Evolutionary conservation across 2,113 vertebrate species (phyloP).

Genomic region (Polypterus bichir): DNA sequence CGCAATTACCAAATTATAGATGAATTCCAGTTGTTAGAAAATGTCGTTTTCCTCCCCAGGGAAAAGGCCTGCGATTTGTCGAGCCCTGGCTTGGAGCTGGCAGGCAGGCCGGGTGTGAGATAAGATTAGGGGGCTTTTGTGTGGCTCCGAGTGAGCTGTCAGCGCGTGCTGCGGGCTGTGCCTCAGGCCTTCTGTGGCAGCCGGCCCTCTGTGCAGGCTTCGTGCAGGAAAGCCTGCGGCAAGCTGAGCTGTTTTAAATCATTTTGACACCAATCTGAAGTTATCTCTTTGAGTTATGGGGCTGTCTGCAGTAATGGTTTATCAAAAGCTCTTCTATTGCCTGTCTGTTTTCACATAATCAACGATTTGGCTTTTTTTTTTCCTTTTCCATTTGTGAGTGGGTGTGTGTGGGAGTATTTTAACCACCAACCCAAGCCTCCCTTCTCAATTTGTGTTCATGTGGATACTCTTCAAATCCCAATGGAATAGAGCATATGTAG

Average conservation of each 20-base stretch:
- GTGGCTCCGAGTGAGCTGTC: slow-evolving; percentile 19
- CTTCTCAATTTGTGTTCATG: too few species aligned
- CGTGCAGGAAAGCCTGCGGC: neutral
- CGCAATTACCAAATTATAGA: slow-evolving; percentile 21
- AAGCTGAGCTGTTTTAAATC: slow-evolving; percentile 25
- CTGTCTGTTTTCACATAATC: slow-evolving; percentile 1
- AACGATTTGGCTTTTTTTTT: neutral
- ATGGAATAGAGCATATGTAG: too few species aligned
- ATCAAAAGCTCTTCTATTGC: slow-evolving; percentile 24
- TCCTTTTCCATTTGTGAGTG: neutral
- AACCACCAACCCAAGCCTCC: too few species aligned
- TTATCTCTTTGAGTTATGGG: slow-evolving; percentile 43
- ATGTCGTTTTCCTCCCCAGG: slow-evolving; percentile 26
- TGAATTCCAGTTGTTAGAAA: slow-evolving; percentile 23
- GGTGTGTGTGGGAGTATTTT: too few species aligned
- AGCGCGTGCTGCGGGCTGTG: neutral
- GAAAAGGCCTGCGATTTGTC: slow-evolving; percentile 28
- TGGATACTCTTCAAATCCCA: too few species aligned
- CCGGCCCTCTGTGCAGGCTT: neutral
- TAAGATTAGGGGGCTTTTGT: slow-evolving; percentile 15
- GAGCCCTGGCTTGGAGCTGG: slow-evolving; percentile 14
- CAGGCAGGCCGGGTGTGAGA: slow-evolving; percentile 15
- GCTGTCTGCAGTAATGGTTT: slow-evolving; percentile 41
- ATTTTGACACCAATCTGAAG: slow-evolving; percentile 24
- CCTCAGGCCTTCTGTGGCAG: neutral